Evolutionary conservation across 2,113 vertebrate species (phyloP).

Genomic region (Dasyprocta punctata): DNA sequence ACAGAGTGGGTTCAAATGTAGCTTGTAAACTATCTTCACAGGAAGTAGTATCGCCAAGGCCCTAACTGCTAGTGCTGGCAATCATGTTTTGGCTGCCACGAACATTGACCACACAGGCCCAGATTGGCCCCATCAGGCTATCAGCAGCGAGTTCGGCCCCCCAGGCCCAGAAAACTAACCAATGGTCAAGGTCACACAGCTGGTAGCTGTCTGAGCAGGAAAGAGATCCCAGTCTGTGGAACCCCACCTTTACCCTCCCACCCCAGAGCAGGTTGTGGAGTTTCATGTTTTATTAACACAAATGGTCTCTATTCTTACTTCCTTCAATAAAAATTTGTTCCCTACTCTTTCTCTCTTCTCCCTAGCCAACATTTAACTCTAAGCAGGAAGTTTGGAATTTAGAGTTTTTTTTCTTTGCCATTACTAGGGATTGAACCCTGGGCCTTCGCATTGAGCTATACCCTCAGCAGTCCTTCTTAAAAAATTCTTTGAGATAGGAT

Average conservation of each 20-base stretch:
- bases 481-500: neutral
- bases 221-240: neutral
- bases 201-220: neutral
- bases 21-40: neutral
- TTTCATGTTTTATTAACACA: slow-evolving; percentile 77
- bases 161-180: neutral
- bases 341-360: slow-evolving; percentile 58
- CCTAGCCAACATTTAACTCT: neutral
- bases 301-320: slow-evolving; percentile 38
- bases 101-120: neutral
- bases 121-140: accelerated
- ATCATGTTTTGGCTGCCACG: neutral
- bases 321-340: neutral
- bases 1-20: neutral
- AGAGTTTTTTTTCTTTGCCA: neutral
- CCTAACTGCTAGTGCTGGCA: neutral
- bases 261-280: neutral
- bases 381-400: slow-evolving; percentile 67
- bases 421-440: neutral
- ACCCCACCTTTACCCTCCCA: neutral
- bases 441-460: neutral
- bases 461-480: neutral
- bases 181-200: neutral
- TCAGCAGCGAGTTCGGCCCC: neutral
- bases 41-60: neutral